Base-by-base conservation (phyloP, 2,113 vertebrate genomes). In the Haplotaxodon microlepis region DNA sequence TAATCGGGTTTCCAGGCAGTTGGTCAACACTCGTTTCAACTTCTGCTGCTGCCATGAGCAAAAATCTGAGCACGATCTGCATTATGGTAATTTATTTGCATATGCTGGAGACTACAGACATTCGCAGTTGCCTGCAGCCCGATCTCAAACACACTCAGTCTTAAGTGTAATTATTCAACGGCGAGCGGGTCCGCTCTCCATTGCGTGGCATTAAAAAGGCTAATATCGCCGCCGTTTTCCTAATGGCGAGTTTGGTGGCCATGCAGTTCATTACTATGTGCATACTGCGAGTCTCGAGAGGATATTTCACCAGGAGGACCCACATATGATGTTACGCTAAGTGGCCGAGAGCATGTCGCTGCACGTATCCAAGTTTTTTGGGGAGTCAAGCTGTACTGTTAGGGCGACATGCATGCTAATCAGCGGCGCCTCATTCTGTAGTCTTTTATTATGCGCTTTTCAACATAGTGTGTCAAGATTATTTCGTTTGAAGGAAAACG, bases 71-170 rank as follows among this genome's bases (percentile, higher is more conserved):
- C 17, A 71, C 16, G 6, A 73, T 84, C 81, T 83, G 69, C 71
- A 87, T 90, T 87, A 88, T 89, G 91, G 12, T 90, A 81, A 94
- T 92, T 92, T 93, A 94, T 94, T 93, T 95, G 91, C 93, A 96
- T 95, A 95, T 95, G 94, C 90, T 94, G 80, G 86, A 56, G 81
- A 84, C 78, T 88, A 29, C 73, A 88, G 87, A 88, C 84, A 81
- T 80, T 86, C 86, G 51, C 85, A 34, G 81, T 83, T 56, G 93
- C 92, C 92, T 27, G 61, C 53, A 88, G 93, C 89, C 66, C 66
- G 47, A 13, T 90, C 85, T 84, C 81, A 56, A 84, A 84, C 83
- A 84, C 81, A 29, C 82, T 87, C 84, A 16, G 82, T 9, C 88
- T 91, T 89, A 91, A 59, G 86, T 79, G 84, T 24, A 91, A 95